Evolutionary conservation across 2,113 vertebrate genomes (phyloP), one percentile per base, ranked within the genome.

Genomic region (Xyrauchen texanus): DNA sequence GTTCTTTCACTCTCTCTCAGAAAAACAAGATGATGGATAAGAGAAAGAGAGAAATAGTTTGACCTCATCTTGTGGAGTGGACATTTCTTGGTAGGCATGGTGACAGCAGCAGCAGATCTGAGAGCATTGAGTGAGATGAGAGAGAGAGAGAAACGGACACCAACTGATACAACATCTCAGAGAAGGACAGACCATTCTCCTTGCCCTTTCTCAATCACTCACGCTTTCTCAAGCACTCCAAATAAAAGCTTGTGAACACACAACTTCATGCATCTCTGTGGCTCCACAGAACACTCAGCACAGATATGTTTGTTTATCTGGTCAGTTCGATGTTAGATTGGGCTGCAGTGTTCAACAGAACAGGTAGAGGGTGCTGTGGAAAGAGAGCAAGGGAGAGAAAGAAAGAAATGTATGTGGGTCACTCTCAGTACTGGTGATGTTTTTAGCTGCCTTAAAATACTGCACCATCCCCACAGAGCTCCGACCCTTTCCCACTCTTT

Each of bases 51-150:
- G 55, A 13, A 51, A 16, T 44, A 75, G 70, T 75, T 74, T 81
- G 80, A 81, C 80, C 80, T 81, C 80, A 81, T 82, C 63, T 73
- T 68, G 57, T 52, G 15, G 81, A 74, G 76, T 82, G 81, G 76
- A 82, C 75, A 82, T 82, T 82, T 82, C 76, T 76, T 68, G 64
- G 69, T 64, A 68, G 81, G 81, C 76, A 82, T 79, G 70, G 77
- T 49, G 70, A 78, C 62, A 68, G 64, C 34, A 78, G 81, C 46
- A 47, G 70, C 66, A 68, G 55, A 66, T 49, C 51, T 57, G 65
- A 63, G 71, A 81, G 55, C 10, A 69, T 69, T 76, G 5, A 76
- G 73, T 46, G 49, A 62, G 66, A 68, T 68, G 65, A 78, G 76
- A 68, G 73, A 63, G 73, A n/a, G 21, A 34, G 21, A 34, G 21